Percentiles rank a stretch among this genome's conserved stretches.
Evolutionary conservation across 2,888 invertebrate genomes (phyloP).

Genomic region (Aethes cnicana): DNA sequence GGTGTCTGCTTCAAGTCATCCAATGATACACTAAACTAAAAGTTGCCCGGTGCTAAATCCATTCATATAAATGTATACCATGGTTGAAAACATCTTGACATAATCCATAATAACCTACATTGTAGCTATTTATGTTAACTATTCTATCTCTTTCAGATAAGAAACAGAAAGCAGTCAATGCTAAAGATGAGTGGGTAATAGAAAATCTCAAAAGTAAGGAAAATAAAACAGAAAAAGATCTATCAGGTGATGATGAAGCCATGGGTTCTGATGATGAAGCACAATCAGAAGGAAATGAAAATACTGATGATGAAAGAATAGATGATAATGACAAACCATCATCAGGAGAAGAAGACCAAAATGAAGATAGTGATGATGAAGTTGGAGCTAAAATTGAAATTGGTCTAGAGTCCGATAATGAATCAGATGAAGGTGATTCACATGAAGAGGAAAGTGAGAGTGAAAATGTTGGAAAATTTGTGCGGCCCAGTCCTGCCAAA

Average conservation of each 20-base stretch:
- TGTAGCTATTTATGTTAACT: no score
- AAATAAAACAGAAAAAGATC: slow-evolving; percentile 30
- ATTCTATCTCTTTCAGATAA: slow-evolving; percentile 10
- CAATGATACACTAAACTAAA: no score
- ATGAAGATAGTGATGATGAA: slow-evolving; percentile 19
- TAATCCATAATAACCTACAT: no score
- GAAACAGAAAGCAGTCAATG: slow-evolving; percentile 46
- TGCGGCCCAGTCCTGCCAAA: slow-evolving; percentile 18
- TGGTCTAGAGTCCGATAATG: slow-evolving; percentile 30
- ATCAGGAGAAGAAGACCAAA: slow-evolving; percentile 19
- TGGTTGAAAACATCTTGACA: no score
- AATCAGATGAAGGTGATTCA: slow-evolving; percentile 8
- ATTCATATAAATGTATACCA: no score
- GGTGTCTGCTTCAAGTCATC: no score
- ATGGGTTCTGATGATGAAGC: slow-evolving; percentile 29
- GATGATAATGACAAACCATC: slow-evolving; percentile 25
- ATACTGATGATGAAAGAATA: slow-evolving; percentile 26
- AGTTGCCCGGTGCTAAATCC: no score
- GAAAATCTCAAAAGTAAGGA: slow-evolving; percentile 45
- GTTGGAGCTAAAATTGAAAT: slow-evolving; percentile 23
- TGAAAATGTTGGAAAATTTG: background rate
- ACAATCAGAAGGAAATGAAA: slow-evolving; percentile 20
- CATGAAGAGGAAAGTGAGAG: background rate
- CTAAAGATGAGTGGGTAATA: slow-evolving; percentile 61
- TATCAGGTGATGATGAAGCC: slow-evolving; percentile 34